phyloP scores from a whole-genome alignment of 2,113 vertebrate genomes.

The Podilymbus podiceps region DNA sequence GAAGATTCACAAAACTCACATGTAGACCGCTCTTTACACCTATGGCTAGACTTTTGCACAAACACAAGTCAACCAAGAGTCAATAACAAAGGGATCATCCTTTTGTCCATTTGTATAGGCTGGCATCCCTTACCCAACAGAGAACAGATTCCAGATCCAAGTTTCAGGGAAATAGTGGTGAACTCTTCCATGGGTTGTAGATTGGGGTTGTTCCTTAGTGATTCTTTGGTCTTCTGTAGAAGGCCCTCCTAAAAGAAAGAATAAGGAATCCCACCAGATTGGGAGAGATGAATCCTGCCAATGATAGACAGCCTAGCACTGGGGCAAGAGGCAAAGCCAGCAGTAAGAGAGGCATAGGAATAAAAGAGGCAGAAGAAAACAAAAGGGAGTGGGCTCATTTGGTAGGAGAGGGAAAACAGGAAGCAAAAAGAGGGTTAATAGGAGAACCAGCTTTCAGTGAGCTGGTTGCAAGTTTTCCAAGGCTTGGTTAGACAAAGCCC shows the following conservation, averaged over 20 bases:
- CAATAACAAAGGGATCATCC: background rate
- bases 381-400: background rate
- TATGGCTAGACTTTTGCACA: background rate
- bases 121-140: slow-evolving; percentile 73
- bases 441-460: background rate
- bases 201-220: background rate
- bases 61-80: background rate
- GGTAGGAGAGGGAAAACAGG: background rate
- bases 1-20: background rate
- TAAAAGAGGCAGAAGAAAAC: background rate
- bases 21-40: background rate
- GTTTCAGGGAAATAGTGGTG: slow-evolving; percentile 81
- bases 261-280: background rate
- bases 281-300: background rate
- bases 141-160: slow-evolving; percentile 82
- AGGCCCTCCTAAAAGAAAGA: background rate
- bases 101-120: background rate
- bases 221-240: background rate
- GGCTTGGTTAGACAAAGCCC: background rate
- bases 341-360: background rate
- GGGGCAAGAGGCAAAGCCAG: background rate
- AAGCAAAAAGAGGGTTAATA: background rate
- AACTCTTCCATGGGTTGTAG: background rate
- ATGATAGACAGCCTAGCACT: background rate
- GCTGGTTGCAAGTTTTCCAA: background rate